Base-by-base conservation (phyloP, 2,888 invertebrate genomes). In the Resseliella maxima region DNA sequence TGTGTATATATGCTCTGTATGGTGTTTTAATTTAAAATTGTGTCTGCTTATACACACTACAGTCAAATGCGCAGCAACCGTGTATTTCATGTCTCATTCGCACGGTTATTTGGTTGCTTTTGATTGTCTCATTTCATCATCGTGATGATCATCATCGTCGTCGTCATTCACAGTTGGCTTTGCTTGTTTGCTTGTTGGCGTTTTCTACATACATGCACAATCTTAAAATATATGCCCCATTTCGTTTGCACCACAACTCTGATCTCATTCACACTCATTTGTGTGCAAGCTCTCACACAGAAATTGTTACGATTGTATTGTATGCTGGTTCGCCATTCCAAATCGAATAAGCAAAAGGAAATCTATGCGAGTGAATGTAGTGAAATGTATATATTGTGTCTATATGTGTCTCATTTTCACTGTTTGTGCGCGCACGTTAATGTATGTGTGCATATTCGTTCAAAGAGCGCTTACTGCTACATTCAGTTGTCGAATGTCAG, bases 401-500 rank as follows among this genome's bases (percentile, higher is more conserved):
- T 8, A 35, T 72, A 15, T 35, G 72, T 72, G 35, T 35, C 50
- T 8, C 18, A 18, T 24, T 2, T 10, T 6, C 59, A 15, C 46
- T 50, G 59, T 24, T 6, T 59, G 5, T 24, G 59, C 24, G 27
- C 81, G 81, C 5, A 3, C 38, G 83, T 83, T 8, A 35, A n/a
- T 83, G 83, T 83, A n/a, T 83, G 41, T 8, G 38, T 38, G 36
- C 38, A 38, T 21, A 83, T 38, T 38, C 38, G 83, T 38, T 10
- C 38, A 5, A n/a, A 38, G 38, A 83, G 21, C 15, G 72, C 83
- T 38, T 83, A 83, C 38, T 83, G 83, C 83, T 83, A 83, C 38
- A 83, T 83, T 83, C 83, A 38, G 83, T 83, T 38, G 83, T 38
- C 83, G 83, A 83, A 38, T 83, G 83, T 83, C 83, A 83, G 83